Evolutionary conservation across 2,113 vertebrate species (phyloP).

Genomic region (Himantopus leucocephalus): DNA sequence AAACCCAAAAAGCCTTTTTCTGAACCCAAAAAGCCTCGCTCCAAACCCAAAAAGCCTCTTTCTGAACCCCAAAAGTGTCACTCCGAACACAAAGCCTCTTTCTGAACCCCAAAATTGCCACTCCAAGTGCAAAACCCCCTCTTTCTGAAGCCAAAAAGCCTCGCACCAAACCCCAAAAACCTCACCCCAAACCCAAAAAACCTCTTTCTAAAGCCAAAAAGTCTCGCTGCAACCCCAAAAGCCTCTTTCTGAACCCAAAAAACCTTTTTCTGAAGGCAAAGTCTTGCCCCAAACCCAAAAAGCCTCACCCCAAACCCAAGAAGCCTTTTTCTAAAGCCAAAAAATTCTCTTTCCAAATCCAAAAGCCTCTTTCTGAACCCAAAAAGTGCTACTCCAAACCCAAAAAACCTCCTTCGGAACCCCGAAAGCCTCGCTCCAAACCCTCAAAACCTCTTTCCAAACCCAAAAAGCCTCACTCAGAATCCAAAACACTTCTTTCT

Average conservation of each 20-base stretch:
- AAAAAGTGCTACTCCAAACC: neutral
- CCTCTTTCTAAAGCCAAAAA: neutral
- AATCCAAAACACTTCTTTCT: no score
- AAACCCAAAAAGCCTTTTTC: no score
- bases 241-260: neutral
- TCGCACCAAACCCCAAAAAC: no score
- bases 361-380: neutral
- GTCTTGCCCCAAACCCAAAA: neutral
- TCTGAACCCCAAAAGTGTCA: neutral
- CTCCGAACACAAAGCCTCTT: no score
- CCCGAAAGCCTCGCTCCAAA: no score
- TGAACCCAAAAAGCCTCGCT: neutral
- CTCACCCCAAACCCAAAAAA: neutral
- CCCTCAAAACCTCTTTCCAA: neutral
- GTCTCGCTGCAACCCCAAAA: neutral
- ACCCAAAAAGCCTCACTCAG: neutral
- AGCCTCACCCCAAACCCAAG: neutral
- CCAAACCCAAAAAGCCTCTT: neutral
- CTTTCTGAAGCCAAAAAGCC: no score
- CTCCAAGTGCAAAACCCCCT: neutral
- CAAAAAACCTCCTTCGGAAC: neutral
- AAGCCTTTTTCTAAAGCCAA: neutral
- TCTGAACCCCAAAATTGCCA: neutral
- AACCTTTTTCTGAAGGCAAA: no score
- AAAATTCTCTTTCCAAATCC: no score